Evolutionary conservation across 2,113 vertebrate genomes (phyloP).

Genomic region (Gracilinanus agilis): DNA sequence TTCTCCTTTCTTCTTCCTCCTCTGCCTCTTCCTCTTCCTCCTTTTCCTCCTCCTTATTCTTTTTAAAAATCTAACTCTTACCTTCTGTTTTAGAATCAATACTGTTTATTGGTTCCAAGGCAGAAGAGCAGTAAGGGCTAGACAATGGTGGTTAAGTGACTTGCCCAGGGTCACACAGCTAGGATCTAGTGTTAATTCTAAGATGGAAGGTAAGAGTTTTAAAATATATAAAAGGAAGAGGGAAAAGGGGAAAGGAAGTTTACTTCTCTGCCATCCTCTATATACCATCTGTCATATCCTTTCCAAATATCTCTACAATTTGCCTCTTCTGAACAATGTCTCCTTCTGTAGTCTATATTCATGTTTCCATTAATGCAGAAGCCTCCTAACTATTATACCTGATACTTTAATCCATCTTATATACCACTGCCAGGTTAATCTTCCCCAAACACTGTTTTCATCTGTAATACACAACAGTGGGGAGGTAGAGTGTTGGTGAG

Average conservation of each 20-base stretch:
- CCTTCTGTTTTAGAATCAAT: too few species aligned
- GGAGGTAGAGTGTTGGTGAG: too few species aligned
- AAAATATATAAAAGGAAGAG: not conserved
- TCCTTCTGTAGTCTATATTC: not conserved
- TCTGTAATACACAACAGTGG: not conserved
- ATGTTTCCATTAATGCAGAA: not conserved
- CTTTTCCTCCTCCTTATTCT: too few species aligned
- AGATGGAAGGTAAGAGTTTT: too few species aligned
- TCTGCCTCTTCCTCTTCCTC: too few species aligned
- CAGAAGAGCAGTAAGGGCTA: too few species aligned
- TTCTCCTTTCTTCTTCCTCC: too few species aligned
- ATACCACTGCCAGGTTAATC: not conserved
- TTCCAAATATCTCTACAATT: not conserved
- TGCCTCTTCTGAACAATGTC: not conserved
- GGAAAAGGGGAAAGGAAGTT: not conserved
- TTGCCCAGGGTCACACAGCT: too few species aligned
- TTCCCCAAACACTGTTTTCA: not conserved
- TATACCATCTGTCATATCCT: not conserved
- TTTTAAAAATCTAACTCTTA: too few species aligned
- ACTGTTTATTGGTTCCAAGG: too few species aligned
- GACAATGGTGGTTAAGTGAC: too few species aligned
- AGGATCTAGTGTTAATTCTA: too few species aligned
- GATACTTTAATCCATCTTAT: not conserved
- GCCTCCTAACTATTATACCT: not conserved
- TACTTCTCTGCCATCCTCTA: not conserved